phyloP scores from a whole-genome alignment of 2,888 invertebrate species.

The Pandemis corylana region DNA sequence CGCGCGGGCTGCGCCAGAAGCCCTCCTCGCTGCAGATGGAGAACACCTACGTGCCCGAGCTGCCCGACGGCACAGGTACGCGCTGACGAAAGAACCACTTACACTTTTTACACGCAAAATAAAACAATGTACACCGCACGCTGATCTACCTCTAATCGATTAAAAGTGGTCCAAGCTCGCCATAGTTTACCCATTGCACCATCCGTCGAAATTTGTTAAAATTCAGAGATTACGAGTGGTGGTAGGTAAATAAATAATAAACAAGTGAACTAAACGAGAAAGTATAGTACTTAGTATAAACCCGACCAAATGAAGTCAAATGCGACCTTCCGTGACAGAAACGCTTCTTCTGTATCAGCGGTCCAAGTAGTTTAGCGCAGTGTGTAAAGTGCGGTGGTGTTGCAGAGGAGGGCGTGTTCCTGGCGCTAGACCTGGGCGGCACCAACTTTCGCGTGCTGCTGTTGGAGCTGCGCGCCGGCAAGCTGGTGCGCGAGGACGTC shows the following conservation, averaged over 20 bases:
- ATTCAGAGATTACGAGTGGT: too few species aligned
- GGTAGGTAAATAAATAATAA: too few species aligned
- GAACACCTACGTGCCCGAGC: slow-evolving; percentile 90
- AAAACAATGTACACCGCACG: too few species aligned
- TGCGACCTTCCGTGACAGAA: neutral
- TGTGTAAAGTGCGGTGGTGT: slow-evolving; percentile 24
- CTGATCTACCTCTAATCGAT: too few species aligned
- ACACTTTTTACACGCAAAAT: too few species aligned
- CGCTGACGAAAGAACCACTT: too few species aligned
- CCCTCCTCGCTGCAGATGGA: slow-evolving; percentile 90
- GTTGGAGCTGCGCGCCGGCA: slow-evolving; percentile 85
- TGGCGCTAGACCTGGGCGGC: slow-evolving; percentile 92
- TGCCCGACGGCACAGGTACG: slow-evolving; percentile 88
- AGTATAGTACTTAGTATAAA: too few species aligned
- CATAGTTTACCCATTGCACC: too few species aligned
- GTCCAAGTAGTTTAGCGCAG: neutral
- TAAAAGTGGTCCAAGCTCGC: too few species aligned
- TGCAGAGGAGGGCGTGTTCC: slow-evolving; percentile 88
- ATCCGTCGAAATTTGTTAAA: too few species aligned
- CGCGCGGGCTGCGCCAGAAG: slow-evolving; percentile 85
- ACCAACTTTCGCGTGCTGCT: slow-evolving; percentile 92
- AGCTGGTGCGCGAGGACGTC: slow-evolving; percentile 84
- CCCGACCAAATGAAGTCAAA: too few species aligned
- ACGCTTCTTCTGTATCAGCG: neutral
- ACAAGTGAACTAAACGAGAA: too few species aligned